Percentiles rank a stretch among this genome's conserved stretches.
Evolutionary conservation across 35 echinoderm and acorn worm species (phyloP).

Genomic region (Lytechinus pictus): DNA sequence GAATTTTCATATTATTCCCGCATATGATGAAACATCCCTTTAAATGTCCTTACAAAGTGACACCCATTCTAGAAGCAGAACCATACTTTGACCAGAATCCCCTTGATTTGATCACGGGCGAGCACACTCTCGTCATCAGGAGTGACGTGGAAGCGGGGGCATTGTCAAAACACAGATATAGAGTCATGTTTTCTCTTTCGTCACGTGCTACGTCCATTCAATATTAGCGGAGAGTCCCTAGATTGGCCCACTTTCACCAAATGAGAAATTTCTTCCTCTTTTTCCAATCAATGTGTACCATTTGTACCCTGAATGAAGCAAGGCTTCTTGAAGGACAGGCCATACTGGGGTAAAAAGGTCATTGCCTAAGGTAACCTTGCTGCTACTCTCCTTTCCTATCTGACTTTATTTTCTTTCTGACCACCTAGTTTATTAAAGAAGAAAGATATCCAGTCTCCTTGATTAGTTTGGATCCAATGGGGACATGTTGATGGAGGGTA

Average conservation of each 20-base stretch:
- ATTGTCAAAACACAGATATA: neutral
- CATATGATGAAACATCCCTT: neutral
- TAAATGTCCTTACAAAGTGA: neutral
- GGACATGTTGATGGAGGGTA: neutral
- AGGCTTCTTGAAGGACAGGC: neutral
- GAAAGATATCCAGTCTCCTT: neutral
- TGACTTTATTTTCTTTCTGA: too few relatives aligned
- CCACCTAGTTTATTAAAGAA: neutral
- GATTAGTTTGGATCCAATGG: neutral
- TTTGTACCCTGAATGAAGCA: neutral
- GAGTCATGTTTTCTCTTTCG: neutral
- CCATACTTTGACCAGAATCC: neutral
- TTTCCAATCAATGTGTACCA: neutral
- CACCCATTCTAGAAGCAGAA: neutral
- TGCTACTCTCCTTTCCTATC: neutral
- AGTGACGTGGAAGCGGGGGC: neutral
- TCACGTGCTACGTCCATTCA: neutral
- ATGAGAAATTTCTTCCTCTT: neutral
- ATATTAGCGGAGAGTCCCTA: neutral
- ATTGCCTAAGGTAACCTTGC: neutral
- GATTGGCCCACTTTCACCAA: neutral
- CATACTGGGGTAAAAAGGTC: neutral
- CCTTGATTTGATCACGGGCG: neutral
- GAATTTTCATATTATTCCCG: neutral
- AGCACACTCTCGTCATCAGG: neutral